These are phyloP conservation scores for Coryphaenoides rupestris DNA, from an alignment of 2,113 vertebrate species.

Conservation along the genomic window DNA sequence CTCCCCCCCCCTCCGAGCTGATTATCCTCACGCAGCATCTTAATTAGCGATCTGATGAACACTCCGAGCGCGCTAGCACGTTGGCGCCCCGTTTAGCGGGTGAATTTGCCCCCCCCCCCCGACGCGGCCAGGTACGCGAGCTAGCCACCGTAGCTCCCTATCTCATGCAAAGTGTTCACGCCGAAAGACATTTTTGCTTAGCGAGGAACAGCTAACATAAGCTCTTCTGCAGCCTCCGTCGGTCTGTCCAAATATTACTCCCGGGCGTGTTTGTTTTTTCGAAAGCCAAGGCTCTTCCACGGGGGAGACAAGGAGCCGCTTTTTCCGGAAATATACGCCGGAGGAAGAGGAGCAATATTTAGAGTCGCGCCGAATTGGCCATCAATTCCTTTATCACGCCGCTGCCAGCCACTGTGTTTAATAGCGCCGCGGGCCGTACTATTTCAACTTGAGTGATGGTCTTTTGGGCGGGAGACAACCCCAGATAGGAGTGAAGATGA, in stretches of 20 bases:
- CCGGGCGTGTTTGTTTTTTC: not conserved
- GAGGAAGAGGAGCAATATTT: slow-evolving; percentile 23
- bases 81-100: slow-evolving; percentile 22
- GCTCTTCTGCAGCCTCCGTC: too few relatives aligned
- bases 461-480: slow-evolving; percentile 51
- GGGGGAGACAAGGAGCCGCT: too few relatives aligned
- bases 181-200: too few relatives aligned
- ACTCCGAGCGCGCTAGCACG: slow-evolving; percentile 33
- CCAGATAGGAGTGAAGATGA: slow-evolving; percentile 48
- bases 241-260: too few relatives aligned
- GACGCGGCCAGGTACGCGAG: not conserved
- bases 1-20: slow-evolving; percentile 62
- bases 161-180: too few relatives aligned
- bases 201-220: not conserved
- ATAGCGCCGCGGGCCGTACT: slow-evolving; percentile 39
- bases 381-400: slow-evolving; percentile 29
- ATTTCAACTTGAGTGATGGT: slow-evolving; percentile 60
- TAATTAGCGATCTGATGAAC: slow-evolving; percentile 60
- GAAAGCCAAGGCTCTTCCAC: not conserved
- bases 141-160: not conserved
- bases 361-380: slow-evolving; percentile 23
- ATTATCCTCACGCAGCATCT: slow-evolving; percentile 54
- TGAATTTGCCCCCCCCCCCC: not conserved
- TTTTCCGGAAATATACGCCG: slow-evolving; percentile 24
- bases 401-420: slow-evolving; percentile 19